Evolutionary conservation across 1,140 invertebrate species (phyloP).

Genomic region (Pogonognathellus flavescens): DNA sequence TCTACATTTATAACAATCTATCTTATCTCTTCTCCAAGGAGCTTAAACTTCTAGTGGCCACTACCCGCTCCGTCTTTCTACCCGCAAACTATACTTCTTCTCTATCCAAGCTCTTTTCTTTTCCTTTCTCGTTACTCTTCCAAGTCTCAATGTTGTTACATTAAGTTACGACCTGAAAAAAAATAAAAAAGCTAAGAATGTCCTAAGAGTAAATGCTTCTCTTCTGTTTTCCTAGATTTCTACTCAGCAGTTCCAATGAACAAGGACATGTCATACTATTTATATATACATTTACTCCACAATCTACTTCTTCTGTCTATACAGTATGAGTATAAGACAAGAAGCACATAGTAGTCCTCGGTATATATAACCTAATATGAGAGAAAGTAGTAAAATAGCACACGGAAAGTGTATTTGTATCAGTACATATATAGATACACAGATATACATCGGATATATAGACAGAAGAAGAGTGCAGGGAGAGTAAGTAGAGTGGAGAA

Average conservation of each 20-base stretch:
- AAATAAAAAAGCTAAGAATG: neutral
- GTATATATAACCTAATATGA: neutral
- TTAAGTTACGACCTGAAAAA: neutral
- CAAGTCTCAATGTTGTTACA: too few relatives aligned
- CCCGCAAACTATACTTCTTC: neutral
- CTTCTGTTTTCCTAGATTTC: neutral
- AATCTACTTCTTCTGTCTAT: neutral
- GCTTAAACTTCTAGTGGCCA: neutral
- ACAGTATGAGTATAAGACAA: too few relatives aligned
- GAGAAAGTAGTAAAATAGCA: neutral
- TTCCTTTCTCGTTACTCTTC: too few relatives aligned
- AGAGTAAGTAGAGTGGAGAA: slow-evolving; percentile 45
- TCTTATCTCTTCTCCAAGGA: neutral
- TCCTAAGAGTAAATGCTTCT: neutral
- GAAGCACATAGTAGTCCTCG: neutral
- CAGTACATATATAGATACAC: too few relatives aligned
- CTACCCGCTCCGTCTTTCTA: too few relatives aligned
- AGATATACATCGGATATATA: too few relatives aligned
- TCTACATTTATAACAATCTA: slow-evolving; percentile 34
- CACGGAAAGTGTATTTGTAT: too few relatives aligned
- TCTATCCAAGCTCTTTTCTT: neutral
- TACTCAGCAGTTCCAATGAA: neutral
- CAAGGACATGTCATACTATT: too few relatives aligned
- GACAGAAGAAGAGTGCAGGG: neutral
- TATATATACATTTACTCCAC: slow-evolving; percentile 2